Percentiles rank a stretch among this genome's conserved stretches.
These are phyloP conservation scores for Lasius fuliginosus DNA, from an alignment of 2,888 invertebrate species.

Conservation along the genomic window DNA sequence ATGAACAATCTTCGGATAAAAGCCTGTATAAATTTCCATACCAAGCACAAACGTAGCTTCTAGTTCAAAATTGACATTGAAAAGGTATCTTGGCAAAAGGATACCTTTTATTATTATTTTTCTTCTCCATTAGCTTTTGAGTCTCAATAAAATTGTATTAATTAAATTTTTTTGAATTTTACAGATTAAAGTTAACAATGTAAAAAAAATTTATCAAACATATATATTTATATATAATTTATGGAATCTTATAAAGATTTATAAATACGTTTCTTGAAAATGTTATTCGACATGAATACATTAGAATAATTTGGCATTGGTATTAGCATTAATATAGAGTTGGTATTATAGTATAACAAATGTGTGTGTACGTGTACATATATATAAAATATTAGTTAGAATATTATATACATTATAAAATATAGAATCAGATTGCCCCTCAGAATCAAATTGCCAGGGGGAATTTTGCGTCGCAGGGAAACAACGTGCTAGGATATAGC, in stretches of 20 bases:
- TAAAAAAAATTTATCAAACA: not conserved
- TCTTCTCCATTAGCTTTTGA: not conserved
- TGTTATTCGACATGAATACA: not conserved
- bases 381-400: not conserved
- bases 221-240: not conserved
- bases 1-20: not conserved
- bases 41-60: not conserved
- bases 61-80: not conserved
- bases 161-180: not conserved
- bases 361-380: not conserved
- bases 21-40: conserved; percentile 17
- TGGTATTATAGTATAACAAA: conserved; percentile 1
- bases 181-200: not conserved
- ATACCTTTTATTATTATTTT: conserved; percentile 22
- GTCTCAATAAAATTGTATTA: not conserved
- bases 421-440: conserved; percentile 17
- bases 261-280: not conserved
- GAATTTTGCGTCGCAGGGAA: conserved; percentile 32
- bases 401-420: not conserved
- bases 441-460: not conserved
- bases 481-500: conserved; percentile 47
- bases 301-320: conserved; percentile 26
- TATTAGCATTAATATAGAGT: not conserved
- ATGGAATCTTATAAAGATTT: not conserved
- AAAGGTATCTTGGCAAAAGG: not conserved